Percentiles rank a stretch among this genome's conserved stretches.
phyloP scores from a whole-genome alignment of 2,888 invertebrate genomes.

The Caenorhabditis virilis region DNA sequence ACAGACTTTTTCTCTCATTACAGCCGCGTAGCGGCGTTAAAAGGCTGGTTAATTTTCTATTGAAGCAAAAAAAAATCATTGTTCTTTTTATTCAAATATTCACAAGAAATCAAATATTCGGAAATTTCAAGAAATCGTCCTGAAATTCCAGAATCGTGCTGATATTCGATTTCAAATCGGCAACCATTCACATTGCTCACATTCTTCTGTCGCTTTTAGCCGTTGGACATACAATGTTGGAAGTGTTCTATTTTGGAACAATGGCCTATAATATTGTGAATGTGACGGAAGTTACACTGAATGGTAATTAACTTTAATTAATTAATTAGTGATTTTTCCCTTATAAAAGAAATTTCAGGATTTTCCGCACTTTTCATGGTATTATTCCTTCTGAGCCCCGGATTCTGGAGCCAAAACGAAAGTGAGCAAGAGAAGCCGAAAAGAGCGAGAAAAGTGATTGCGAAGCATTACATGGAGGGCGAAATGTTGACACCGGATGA shows the following conservation, averaged over 20 bases:
- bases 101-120: too few species aligned
- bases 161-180: slow-evolving; percentile 28
- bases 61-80: too few species aligned
- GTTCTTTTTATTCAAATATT: too few species aligned
- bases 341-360: slow-evolving; percentile 1
- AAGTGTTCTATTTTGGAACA: slow-evolving; percentile 38
- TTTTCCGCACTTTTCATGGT: slow-evolving; percentile 32
- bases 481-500: slow-evolving; percentile 30
- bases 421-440: neutral
- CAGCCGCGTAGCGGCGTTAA: too few species aligned
- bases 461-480: slow-evolving; percentile 38
- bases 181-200: slow-evolving; percentile 34
- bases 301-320: slow-evolving; percentile 7
- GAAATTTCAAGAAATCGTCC: too few species aligned
- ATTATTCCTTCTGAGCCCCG: slow-evolving; percentile 6
- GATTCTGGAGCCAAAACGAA: slow-evolving; percentile 3
- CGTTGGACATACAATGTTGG: slow-evolving; percentile 28
- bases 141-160: slow-evolving; percentile 35
- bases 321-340: neutral
- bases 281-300: slow-evolving; percentile 35
- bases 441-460: slow-evolving; percentile 16
- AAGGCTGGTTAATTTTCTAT: too few species aligned
- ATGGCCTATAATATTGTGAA: slow-evolving; percentile 37
- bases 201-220: slow-evolving; percentile 21
- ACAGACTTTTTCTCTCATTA: too few species aligned